Evolutionary conservation across 2,113 vertebrate genomes (phyloP).

Genomic region (Sterrhoptilus dennistouni): DNA sequence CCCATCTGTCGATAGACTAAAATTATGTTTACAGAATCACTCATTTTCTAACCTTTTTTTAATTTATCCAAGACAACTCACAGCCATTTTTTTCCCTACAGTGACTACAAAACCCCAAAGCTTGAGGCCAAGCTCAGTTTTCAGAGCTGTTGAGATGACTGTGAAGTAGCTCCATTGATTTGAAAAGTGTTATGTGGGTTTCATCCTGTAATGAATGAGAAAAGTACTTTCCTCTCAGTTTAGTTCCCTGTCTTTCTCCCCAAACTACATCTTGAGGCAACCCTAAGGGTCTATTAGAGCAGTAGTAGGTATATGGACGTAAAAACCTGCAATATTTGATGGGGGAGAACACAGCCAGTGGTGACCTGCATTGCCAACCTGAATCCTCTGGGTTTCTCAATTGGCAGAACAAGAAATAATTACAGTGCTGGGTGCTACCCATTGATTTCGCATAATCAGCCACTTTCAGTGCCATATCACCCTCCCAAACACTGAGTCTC

Average conservation of each 20-base stretch:
- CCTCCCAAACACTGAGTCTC: neutral
- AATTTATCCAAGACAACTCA: neutral
- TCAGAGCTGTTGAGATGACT: neutral
- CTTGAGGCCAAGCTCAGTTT: neutral
- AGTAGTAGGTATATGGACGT: neutral
- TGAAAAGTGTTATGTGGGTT: neutral
- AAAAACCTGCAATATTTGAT: neutral
- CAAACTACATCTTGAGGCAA: neutral
- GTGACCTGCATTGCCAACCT: neutral
- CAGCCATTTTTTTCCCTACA: neutral
- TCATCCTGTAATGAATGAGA: neutral
- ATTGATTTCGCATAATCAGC: neutral
- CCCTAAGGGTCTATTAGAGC: neutral
- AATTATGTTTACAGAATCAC: slow-evolving; percentile 31
- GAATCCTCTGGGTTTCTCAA: neutral
- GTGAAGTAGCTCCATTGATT: neutral
- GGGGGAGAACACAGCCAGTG: neutral
- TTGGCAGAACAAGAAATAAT: neutral
- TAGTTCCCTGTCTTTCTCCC: neutral
- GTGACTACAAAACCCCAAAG: neutral
- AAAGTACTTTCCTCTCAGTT: neutral
- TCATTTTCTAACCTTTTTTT: slow-evolving; percentile 12
- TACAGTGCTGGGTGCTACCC: neutral
- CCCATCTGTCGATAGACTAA: slow-evolving; percentile 42
- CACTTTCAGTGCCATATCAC: neutral